Evolutionary conservation across 1,140 invertebrate genomes (phyloP), one percentile per base, ranked within the genome.

Genomic region (Schlechtendalia chinensis): DNA sequence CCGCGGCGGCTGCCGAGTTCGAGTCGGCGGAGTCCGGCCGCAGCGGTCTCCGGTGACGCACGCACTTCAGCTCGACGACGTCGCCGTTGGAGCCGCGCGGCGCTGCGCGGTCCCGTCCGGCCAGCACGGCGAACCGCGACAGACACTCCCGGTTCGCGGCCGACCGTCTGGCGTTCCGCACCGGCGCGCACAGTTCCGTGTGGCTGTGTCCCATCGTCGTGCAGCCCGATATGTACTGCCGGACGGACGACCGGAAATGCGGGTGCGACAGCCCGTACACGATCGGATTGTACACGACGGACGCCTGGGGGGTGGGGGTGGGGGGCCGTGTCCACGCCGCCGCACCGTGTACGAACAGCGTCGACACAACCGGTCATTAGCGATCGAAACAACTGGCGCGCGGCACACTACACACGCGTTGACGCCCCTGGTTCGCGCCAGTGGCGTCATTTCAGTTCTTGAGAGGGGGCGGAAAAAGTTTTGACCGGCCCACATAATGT

Each of bases 221-320:
- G 53, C 82, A 84, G 10, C 83, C 80, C 0, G 82, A 82, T 56
- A 84, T 77, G 81, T 84, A 85, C 59, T 85, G 83, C 10, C 81
- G 75, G 17, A 84, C 32, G 1, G 85, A 84, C 0, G 84, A 82
- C n/a, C 85, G 83, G 82, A 86, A 86, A 69, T 85, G 85, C 3
- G 86, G 86, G 63, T 86, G 86, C 12, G 86, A 88, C 77, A 87
- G 83, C 5, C 86, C 86, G 82, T 88, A 88, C 19, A 88, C 85
- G 45, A 87, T 85, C 0, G 87, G 87, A 75, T 88, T 88, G 84
- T 87, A 87, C 47, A 87, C 85, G 10, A 87, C 86, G 0, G 85
- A 85, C 6, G 85, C 84, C 85, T 84, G 82, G 27, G 19, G n/a
- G n/a, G n/a, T n/a, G n/a, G n/a, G n/a, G n/a, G n/a, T n/a, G n/a